Conservation (phyloP, 1,140 invertebrate species). For the Paraescarpia echinospica region DNA sequence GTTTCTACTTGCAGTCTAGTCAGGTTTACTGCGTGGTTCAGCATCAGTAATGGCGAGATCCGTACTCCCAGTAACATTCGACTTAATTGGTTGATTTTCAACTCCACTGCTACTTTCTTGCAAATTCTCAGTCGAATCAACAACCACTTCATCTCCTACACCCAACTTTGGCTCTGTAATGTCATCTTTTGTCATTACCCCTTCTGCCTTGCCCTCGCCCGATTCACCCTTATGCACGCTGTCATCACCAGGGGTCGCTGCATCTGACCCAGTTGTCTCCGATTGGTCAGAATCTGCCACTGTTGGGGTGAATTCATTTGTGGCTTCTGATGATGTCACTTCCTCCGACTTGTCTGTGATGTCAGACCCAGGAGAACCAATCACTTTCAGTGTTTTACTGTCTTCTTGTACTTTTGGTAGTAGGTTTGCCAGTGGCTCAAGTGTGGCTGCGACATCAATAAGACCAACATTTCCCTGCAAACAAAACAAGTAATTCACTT, state of each 20-base stretch:
- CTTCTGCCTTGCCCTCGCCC: not conserved
- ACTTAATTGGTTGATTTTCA: not conserved
- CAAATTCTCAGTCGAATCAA: not conserved
- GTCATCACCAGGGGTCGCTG: not conserved
- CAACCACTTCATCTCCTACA: not conserved
- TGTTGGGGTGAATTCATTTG: not conserved
- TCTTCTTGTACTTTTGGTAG: not conserved
- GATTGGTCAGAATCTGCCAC: not conserved
- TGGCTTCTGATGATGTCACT: not conserved
- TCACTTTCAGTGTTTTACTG: not conserved
- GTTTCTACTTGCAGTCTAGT: not conserved
- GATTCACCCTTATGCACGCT: not conserved
- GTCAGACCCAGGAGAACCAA: not conserved
- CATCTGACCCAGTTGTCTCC: not conserved
- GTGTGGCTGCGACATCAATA: not conserved
- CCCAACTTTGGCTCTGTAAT: not conserved
- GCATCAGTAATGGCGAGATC: not conserved
- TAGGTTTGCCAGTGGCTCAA: not conserved
- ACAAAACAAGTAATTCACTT: not conserved
- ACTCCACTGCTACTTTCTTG: not conserved
- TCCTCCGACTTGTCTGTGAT: not conserved
- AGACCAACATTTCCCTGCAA: constrained; percentile 4
- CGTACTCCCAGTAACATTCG: not conserved
- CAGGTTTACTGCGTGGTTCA: not conserved
- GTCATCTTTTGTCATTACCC: not conserved